Evolutionary conservation across 2,888 invertebrate species (phyloP), one percentile per base, ranked within the genome.

Genomic region (Luffia ferchaultella): DNA sequence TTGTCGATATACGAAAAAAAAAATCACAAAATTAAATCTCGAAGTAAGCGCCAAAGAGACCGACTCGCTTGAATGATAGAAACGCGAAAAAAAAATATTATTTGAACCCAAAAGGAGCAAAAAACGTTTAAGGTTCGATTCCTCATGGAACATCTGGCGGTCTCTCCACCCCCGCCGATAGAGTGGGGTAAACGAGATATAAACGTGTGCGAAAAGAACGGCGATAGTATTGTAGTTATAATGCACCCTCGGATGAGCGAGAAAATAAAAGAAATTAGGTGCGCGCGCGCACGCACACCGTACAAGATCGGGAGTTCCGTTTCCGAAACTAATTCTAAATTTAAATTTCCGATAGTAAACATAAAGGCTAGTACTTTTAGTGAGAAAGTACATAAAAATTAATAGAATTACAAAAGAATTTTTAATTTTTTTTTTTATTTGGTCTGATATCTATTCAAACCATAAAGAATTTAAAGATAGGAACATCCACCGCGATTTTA

Each of bases 121-220:
- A 42, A 51, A 48, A 42, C 3, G 30, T 30, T 7, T 12, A 12
- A 30, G 30, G 30, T 30, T 30, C 57, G 56, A 64, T 60, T 60
- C 43, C n/a, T 45, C 57, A 54, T 57, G 53, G 57, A 73, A 73
- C 73, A 73, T 73, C 73, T 73, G 73, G 65, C 68, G 66, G 54
- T 58, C 54, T 59, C 61, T 30, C 30, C 30, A 7, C 5, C 3
- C 5, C 30, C 30, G 30, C 44, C 51, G 58, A 62, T 54, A 40
- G 66, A 60, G 67, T 70, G 59, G 15, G 2, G 55, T 56, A 62
- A 16, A 7, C 7, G 9, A 9, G n/a, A n/a, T n/a, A n/a, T 1
- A 1, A 1, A 1, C 16, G 16, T 0, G 59, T 16, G 45, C 5
- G 60, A 63, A 18, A 49, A 61, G 50, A 61, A 63, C 0, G 45